Conservation (phyloP, 2,888 invertebrate species). For the Bellardia bayeri region DNA sequence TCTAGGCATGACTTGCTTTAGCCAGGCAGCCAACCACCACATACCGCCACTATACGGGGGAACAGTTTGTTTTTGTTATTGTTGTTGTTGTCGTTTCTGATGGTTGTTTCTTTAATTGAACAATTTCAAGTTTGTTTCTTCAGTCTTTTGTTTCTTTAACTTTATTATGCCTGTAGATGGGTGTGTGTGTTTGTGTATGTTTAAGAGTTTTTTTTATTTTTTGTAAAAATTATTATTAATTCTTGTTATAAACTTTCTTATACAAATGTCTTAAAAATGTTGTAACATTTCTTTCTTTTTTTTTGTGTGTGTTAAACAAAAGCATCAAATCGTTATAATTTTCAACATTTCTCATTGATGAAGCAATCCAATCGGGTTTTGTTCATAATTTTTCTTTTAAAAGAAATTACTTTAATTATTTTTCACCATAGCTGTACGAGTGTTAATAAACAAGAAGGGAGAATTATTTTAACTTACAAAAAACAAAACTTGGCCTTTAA, state of each 20-base stretch:
- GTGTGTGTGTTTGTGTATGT: neutral
- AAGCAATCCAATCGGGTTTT: slow-evolving; percentile 43
- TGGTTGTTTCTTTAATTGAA: slow-evolving; percentile 19
- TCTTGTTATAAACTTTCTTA: slow-evolving; percentile 59
- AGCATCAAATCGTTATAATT: slow-evolving; percentile 16
- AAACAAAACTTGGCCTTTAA: neutral
- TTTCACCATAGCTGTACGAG: neutral
- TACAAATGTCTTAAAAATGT: slow-evolving; percentile 45
- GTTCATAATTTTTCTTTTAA: slow-evolving; percentile 16
- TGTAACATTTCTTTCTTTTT: slow-evolving; percentile 54
- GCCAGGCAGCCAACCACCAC: neutral
- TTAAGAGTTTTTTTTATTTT: neutral
- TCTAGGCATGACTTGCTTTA: slow-evolving; percentile 67
- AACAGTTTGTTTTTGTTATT: slow-evolving; percentile 40
- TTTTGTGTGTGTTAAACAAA: neutral
- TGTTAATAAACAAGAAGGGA: neutral
- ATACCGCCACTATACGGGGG: neutral
- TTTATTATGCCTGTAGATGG: neutral
- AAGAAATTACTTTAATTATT: neutral
- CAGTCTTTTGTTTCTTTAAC: slow-evolving; percentile 64
- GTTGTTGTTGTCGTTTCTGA: slow-evolving; percentile 24
- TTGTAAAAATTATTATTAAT: slow-evolving; percentile 27
- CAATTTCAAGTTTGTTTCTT: slow-evolving; percentile 65
- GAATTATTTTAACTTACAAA: slow-evolving; percentile 27
- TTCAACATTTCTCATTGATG: slow-evolving; percentile 58